Conservation (phyloP, 2,113 vertebrate genomes). For the Setophaga kirtlandii region DNA sequence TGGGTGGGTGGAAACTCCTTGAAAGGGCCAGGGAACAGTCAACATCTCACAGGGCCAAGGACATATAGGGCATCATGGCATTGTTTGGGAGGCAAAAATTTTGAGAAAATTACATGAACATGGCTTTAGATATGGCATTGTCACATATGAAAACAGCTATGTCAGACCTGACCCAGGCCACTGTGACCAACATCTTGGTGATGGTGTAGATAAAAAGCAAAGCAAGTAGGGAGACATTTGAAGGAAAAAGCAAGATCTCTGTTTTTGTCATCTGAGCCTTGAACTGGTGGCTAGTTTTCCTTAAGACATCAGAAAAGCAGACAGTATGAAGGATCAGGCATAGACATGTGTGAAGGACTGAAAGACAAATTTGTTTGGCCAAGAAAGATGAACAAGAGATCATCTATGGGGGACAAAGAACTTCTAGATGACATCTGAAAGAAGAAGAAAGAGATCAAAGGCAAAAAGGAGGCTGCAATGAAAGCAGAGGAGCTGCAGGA, state of each 20-base stretch:
- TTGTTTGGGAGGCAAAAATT: neutral
- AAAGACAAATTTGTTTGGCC: neutral
- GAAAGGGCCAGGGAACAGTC: neutral
- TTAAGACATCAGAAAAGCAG: neutral
- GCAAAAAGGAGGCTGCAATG: neutral
- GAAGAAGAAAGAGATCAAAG: neutral
- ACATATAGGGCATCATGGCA: rapidly evolving
- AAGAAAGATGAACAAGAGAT: neutral
- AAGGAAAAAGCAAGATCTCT: neutral
- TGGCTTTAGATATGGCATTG: neutral
- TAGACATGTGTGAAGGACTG: neutral
- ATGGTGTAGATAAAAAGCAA: neutral
- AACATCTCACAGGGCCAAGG: neutral
- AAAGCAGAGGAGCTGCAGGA: neutral
- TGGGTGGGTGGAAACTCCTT: neutral
- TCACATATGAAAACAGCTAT: neutral
- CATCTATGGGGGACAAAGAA: neutral
- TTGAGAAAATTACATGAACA: neutral
- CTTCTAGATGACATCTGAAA: neutral
- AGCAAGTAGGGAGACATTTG: neutral
- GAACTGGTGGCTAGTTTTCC: neutral
- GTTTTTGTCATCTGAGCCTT: neutral
- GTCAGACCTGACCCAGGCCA: neutral
- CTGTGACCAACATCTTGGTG: neutral
- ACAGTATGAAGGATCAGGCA: neutral